Conservation (phyloP, 2,888 invertebrate genomes). For the Plebejus melissa region DNA sequence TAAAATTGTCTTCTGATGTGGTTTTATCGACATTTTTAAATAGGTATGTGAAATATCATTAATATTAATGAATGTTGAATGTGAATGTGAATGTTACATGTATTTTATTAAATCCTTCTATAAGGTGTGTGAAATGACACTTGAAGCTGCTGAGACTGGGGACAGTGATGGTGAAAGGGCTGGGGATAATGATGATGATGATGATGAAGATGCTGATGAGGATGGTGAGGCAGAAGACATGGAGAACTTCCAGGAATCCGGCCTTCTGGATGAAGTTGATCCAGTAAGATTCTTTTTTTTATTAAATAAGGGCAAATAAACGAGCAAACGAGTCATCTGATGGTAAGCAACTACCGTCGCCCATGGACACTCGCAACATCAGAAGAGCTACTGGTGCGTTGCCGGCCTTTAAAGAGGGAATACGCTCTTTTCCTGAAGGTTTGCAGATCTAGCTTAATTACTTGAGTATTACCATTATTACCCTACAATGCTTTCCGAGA, state of each 20-base stretch:
- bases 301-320: too few species aligned
- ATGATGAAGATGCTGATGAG: conserved; percentile 87
- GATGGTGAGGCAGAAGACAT: conserved; percentile 97
- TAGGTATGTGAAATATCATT: neutral
- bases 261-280: conserved; percentile 95
- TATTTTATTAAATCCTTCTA: neutral
- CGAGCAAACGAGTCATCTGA: too few species aligned
- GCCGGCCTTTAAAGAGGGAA: too few species aligned
- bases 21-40: neutral
- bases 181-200: conserved; percentile 74
- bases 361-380: too few species aligned
- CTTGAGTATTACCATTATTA: too few species aligned
- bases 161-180: conserved; percentile 69
- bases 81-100: neutral
- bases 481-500: too few species aligned
- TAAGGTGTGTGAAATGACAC: conserved; percentile 87
- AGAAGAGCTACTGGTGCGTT: too few species aligned
- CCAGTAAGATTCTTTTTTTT: conserved; percentile 74
- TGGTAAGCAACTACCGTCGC: too few species aligned
- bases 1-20: too few species aligned
- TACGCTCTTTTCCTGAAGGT: too few species aligned
- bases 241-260: conserved; percentile 98
- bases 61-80: conserved; percentile 4
- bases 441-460: too few species aligned
- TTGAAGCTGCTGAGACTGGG: conserved; percentile 82